These are phyloP conservation scores for Sinocyclocheilus anshuiensis DNA, from an alignment of 2,113 vertebrate genomes.

Conservation along the genomic window DNA sequence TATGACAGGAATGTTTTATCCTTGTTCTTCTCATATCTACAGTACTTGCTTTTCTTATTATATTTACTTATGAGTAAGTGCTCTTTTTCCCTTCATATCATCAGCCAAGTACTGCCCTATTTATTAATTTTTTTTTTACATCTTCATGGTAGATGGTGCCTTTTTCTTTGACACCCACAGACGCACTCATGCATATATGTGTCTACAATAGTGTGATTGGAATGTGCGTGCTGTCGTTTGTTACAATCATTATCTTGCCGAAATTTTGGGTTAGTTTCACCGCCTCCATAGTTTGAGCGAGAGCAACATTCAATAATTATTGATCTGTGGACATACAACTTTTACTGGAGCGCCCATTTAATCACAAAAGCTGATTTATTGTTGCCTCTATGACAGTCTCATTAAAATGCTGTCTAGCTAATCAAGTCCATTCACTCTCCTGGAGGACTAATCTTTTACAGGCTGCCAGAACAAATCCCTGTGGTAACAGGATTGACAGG, in stretches of 20 bases:
- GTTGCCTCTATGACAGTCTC: constrained; percentile 79
- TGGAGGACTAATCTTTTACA: constrained; percentile 79
- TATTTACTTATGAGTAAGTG: background rate
- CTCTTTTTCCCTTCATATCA: background rate
- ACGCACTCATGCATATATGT: background rate
- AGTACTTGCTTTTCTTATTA: background rate
- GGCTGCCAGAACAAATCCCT: constrained; percentile 74
- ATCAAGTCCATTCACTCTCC: constrained; percentile 82
- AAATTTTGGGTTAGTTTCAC: constrained; percentile 64
- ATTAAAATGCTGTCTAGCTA: constrained; percentile 84
- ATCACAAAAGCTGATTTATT: constrained; percentile 85
- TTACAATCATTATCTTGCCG: constrained; percentile 60
- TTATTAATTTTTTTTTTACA: background rate
- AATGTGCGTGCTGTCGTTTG: background rate
- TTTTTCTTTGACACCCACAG: background rate
- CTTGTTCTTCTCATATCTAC: background rate
- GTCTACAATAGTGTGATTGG: background rate
- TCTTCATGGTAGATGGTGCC: background rate
- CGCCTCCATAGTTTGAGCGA: constrained; percentile 62
- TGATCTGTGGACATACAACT: constrained; percentile 75
- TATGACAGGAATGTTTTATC: background rate
- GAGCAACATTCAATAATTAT: constrained; percentile 79
- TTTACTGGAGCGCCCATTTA: constrained; percentile 83
- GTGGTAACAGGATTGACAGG: constrained; percentile 75
- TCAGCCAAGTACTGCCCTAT: background rate